Base-by-base conservation (phyloP, 2,888 invertebrate species). In the Ypsolopha sequella region DNA sequence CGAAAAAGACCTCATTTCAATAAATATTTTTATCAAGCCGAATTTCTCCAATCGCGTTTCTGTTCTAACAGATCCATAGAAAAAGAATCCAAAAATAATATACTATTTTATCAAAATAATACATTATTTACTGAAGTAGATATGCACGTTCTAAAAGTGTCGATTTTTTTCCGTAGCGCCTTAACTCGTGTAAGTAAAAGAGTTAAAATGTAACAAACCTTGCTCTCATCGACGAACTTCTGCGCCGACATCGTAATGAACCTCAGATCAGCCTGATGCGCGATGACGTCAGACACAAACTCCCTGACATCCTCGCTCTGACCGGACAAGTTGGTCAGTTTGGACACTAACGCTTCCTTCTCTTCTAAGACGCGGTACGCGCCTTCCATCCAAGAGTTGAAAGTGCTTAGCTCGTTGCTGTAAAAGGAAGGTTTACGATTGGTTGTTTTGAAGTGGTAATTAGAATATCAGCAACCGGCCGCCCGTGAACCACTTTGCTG, bases 241-340 rank as follows among this genome's bases (percentile, higher is more conserved):
- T 97, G 97, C 1, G 96, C 96, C 1, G 97, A 93, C 95, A 98
- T 97, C 3, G 96, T 96, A 60, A 98, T 96, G 77, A 98, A 98
- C 53, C 98, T 88, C 36, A 98, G 84, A 79, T 98, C 98, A 0
- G 97, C 98, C 75, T 98, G 97, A 70, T 98, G 98, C 0, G 96
- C 94, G 66, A 98, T 96, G 2, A 98, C 96, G 76, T 97, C 97
- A 56, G 93, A 94, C 36, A 96, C 94, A 73, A 97, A 95, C 64
- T 95, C 96, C 38, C 95, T 89, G 6, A 94, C 93, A n/a, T 92
- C 91, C 59, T 96, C 95, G 34, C 91, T 89, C 67, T 92, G 93
- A 8, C 89, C 88, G 44, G 91, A 88, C 24, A 95, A 73, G 51
- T 91, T 89, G 60, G 92, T 91, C 59, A 96, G 75, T 67, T 95